Conservation (phyloP, 2,797 vertebrate genomes). For the Argyrosomus regius region DNA sequence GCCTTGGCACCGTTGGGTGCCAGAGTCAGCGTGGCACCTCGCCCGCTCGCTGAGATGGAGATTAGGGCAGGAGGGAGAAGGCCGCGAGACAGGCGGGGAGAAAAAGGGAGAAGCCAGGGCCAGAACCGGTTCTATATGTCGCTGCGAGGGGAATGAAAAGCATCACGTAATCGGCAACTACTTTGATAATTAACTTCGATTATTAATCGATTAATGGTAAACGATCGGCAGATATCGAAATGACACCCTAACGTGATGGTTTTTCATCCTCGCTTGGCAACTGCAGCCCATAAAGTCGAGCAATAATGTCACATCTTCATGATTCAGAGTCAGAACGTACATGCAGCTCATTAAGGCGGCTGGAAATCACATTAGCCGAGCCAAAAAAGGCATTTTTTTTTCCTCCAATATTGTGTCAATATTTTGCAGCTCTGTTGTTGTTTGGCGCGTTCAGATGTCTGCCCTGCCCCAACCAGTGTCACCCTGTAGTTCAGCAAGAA, state of each 20-base stretch:
- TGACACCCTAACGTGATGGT: constrained; percentile 12
- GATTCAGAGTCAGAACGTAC: background rate
- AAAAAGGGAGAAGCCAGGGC: background rate
- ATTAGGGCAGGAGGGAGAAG: constrained; percentile 35
- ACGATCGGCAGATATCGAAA: background rate
- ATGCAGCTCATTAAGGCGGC: constrained; percentile 9
- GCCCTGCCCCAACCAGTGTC: constrained; percentile 19
- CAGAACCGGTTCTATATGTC: background rate
- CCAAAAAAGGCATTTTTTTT: background rate
- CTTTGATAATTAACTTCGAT: background rate
- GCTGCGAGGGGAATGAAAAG: constrained; percentile 2
- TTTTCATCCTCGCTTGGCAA: constrained; percentile 26
- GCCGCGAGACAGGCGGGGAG: constrained; percentile 6
- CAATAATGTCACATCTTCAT: background rate
- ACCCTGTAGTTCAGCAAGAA: constrained; percentile 26
- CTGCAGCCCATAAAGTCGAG: background rate
- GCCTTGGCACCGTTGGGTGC: constrained; percentile 59
- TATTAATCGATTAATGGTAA: background rate
- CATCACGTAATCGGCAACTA: background rate
- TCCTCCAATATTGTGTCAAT: constrained; percentile 2
- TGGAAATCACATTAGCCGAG: constrained; percentile 9
- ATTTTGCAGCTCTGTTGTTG: constrained; percentile 11
- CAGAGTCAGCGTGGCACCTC: constrained; percentile 53
- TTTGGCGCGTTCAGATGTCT: constrained; percentile 30
- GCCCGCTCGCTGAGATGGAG: constrained; percentile 53